These are phyloP conservation scores for Myiotriccus ornatus DNA, from an alignment of 2,797 vertebrate species.

Conservation along the genomic window DNA sequence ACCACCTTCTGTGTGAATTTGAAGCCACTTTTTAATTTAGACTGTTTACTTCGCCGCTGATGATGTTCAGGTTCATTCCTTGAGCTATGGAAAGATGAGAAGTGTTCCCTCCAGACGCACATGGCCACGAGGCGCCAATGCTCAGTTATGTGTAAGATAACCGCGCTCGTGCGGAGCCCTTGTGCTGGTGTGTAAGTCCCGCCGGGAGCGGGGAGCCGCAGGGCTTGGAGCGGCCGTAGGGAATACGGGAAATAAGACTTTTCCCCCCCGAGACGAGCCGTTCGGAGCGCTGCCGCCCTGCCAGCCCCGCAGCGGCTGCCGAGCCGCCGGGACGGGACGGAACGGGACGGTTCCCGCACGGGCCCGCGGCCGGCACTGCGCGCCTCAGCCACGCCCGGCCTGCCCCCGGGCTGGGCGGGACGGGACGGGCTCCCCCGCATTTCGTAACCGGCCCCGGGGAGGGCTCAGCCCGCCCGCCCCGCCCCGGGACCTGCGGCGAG, in stretches of 20 bases:
- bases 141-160: too few relatives aligned
- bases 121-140: neutral
- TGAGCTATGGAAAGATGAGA: rapidly evolving
- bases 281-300: neutral
- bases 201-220: neutral
- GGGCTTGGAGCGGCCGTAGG: neutral
- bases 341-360: neutral
- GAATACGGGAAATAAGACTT: rapidly evolving
- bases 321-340: neutral
- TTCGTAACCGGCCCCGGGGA: neutral
- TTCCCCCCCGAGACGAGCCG: rapidly evolving
- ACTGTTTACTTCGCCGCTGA: rapidly evolving
- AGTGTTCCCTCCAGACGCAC: neutral
- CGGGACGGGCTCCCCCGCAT: neutral
- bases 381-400: too few relatives aligned
- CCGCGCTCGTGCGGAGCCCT: neutral
- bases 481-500: neutral
- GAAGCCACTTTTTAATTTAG: neutral
- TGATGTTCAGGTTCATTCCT: neutral
- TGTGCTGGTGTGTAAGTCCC: neutral
- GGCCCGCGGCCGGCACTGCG: neutral
- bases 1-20: neutral
- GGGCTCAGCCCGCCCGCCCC: neutral
- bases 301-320: neutral
- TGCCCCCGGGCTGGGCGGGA: neutral